Percentiles rank a stretch among this genome's conserved stretches.
Conservation (phyloP, 2,888 invertebrate genomes). For the Clistopyga incitator region DNA sequence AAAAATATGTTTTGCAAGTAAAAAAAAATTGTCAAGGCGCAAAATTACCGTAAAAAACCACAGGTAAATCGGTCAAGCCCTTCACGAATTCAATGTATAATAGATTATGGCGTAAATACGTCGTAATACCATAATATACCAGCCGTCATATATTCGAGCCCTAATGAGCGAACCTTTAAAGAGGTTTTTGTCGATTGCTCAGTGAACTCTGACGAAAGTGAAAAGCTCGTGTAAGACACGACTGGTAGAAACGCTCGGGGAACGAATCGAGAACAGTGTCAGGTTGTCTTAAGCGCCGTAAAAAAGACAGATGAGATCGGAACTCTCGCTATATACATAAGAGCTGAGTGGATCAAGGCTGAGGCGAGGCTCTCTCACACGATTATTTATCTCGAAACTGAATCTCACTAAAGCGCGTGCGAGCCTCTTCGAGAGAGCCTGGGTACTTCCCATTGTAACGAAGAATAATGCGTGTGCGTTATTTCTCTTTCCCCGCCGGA, state of each 20-base stretch:
- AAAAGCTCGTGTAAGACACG: constrained; percentile 35
- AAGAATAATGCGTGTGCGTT: constrained; percentile 52
- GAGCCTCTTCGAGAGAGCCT: constrained; percentile 18
- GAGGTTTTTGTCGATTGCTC: constrained; percentile 24
- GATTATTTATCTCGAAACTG: constrained; percentile 70
- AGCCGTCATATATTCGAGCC: background rate
- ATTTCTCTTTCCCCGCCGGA: constrained; percentile 48
- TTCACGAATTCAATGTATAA: no score
- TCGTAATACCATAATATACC: no score
- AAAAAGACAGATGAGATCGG: constrained; percentile 72
- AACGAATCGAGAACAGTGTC: constrained; percentile 43
- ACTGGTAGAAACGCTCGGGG: constrained; percentile 10
- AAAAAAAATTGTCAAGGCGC: no score
- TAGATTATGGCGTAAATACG: no score
- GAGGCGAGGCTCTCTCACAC: constrained; percentile 70
- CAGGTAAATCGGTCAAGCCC: no score
- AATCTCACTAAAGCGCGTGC: constrained; percentile 59
- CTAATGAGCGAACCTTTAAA: constrained; percentile 17
- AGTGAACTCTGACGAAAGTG: constrained; percentile 60
- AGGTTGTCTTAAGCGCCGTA: constrained; percentile 35
- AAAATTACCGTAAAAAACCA: no score
- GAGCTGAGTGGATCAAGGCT: constrained; percentile 79
- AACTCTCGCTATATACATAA: constrained; percentile 65
- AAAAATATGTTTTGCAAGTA: no score
- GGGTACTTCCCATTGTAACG: constrained; percentile 26